Evolutionary conservation across 2,888 invertebrate genomes (phyloP).

Genomic region (Erpobdella octoculata): DNA sequence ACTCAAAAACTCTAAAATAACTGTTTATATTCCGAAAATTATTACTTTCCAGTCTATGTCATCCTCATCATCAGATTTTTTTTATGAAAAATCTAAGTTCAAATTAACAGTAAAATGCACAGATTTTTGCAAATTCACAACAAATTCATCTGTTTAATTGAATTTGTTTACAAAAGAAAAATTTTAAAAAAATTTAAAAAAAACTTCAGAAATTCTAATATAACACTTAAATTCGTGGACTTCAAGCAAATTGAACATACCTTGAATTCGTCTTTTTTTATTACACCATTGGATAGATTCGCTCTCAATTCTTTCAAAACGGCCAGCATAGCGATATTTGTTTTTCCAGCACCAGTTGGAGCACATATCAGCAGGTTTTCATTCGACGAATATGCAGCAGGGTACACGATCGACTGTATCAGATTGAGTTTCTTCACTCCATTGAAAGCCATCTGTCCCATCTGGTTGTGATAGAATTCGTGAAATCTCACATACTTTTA

Average conservation of each 20-base stretch:
- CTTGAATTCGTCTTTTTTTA: constrained; percentile 86
- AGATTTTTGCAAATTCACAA: too few species aligned
- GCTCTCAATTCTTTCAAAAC: constrained; percentile 82
- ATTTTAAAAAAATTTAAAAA: not conserved
- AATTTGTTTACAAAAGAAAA: too few species aligned
- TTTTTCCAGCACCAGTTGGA: constrained; percentile 82
- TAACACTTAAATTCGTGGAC: not conserved
- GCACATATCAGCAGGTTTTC: constrained; percentile 96
- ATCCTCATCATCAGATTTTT: too few species aligned
- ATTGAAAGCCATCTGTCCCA: constrained; percentile 80
- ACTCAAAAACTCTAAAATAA: too few species aligned
- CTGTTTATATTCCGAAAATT: too few species aligned
- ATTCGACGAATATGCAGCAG: constrained; percentile 87
- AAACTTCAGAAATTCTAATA: not conserved
- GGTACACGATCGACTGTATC: constrained; percentile 90
- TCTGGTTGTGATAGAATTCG: constrained; percentile 52
- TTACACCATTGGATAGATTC: constrained; percentile 65
- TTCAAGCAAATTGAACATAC: constrained; percentile 51
- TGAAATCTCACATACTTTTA: too few species aligned
- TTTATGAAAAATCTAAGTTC: not conserved
- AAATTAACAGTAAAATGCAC: not conserved
- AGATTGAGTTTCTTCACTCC: constrained; percentile 78
- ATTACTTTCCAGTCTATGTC: too few species aligned
- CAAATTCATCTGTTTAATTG: too few species aligned
- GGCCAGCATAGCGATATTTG: constrained; percentile 88